Conservation (phyloP, 2,888 invertebrate genomes). For the Omphaloscelis lunosa region DNA sequence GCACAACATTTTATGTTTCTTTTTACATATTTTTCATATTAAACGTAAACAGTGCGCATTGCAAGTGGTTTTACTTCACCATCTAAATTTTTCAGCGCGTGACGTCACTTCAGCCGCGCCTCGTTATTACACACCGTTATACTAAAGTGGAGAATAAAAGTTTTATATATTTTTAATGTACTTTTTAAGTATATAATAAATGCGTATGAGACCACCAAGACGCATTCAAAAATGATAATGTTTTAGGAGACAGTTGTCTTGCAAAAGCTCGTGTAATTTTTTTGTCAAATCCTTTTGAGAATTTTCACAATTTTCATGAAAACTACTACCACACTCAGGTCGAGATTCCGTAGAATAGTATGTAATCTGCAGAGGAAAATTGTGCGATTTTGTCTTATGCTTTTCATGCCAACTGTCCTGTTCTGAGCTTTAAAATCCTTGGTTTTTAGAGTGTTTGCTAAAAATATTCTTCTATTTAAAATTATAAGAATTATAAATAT, state of each 20-base stretch:
- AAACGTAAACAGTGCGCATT: constrained; percentile 45
- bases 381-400: background rate
- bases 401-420: background rate
- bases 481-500: background rate
- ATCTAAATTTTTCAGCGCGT: constrained; percentile 27
- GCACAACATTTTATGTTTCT: constrained; percentile 41
- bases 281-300: background rate
- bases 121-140: constrained; percentile 51
- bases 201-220: background rate
- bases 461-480: background rate
- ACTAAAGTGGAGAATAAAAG: constrained; percentile 31
- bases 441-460: too few species aligned
- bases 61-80: constrained; percentile 32
- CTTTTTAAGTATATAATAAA: background rate
- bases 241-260: background rate
- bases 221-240: background rate
- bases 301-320: background rate
- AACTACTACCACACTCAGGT: background rate
- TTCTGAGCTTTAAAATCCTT: background rate
- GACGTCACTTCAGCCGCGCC: constrained; percentile 37
- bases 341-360: background rate
- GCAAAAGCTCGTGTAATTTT: background rate
- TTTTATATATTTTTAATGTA: constrained; percentile 36
- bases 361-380: background rate
- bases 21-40: constrained; percentile 57